phyloP scores from a whole-genome alignment of 2,113 vertebrate species.

The Trematomus loennbergii region DNA sequence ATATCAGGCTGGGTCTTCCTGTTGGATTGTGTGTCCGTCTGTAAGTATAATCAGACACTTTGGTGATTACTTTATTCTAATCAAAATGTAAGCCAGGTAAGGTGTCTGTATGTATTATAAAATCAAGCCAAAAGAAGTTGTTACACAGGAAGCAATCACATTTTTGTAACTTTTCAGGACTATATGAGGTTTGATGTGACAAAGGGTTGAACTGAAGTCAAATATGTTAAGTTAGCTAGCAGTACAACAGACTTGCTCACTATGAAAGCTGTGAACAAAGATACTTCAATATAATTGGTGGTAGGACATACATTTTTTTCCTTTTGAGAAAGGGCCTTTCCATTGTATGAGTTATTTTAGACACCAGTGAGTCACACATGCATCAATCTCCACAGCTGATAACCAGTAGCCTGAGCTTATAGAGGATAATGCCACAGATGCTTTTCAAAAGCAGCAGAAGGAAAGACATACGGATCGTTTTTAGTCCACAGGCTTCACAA shows the following conservation, averaged over 20 bases:
- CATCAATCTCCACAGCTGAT: conserved; percentile 75
- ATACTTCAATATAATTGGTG: conserved; percentile 31
- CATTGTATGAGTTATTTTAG: conserved; percentile 73
- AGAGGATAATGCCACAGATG: conserved; percentile 72
- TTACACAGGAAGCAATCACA: background rate
- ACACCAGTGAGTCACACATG: conserved; percentile 76
- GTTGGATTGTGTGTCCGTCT: background rate
- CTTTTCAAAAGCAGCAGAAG: conserved; percentile 70
- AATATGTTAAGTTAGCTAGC: conserved; percentile 2
- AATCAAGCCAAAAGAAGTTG: conserved; percentile 3
- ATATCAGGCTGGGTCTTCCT: background rate
- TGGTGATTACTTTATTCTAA: background rate
- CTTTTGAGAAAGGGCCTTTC: conserved; percentile 52
- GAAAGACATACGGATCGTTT: conserved; percentile 65
- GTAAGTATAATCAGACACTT: background rate
- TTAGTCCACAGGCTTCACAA: conserved; percentile 62
- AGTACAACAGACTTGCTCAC: conserved; percentile 25
- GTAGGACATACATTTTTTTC: conserved; percentile 20
- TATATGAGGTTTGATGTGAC: background rate
- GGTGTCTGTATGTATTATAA: background rate
- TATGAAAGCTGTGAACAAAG: conserved; percentile 12
- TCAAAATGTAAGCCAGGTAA: background rate
- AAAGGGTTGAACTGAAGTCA: conserved; percentile 20
- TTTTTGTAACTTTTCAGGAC: background rate
- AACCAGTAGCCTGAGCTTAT: conserved; percentile 72